Percentiles rank a stretch among this genome's conserved stretches.
Evolutionary conservation across 2,113 vertebrate genomes (phyloP).

Genomic region (Muscicapa adusta): DNA sequence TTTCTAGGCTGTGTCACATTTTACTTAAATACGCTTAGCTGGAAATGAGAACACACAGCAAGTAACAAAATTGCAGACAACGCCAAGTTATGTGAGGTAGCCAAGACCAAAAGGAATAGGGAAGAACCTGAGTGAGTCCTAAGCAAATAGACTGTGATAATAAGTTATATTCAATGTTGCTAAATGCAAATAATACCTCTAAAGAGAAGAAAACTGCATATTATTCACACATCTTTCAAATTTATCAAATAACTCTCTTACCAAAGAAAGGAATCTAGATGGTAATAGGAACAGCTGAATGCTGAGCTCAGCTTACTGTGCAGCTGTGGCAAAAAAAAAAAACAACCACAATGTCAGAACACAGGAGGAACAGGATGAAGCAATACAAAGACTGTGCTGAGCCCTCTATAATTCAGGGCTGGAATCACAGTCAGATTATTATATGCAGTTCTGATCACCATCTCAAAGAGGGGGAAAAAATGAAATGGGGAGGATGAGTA

Average conservation of each 20-base stretch:
- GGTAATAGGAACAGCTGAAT: slow-evolving; percentile 42
- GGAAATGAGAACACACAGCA: not conserved
- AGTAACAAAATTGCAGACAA: not conserved
- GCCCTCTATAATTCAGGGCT: not conserved
- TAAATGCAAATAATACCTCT: slow-evolving; percentile 31
- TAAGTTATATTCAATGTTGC: not conserved
- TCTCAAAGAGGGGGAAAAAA: not conserved
- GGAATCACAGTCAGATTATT: not conserved
- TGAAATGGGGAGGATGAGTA: not conserved
- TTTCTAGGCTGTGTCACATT: not conserved
- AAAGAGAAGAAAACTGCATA: not conserved
- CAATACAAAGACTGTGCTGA: slow-evolving; percentile 12
- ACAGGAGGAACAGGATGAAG: slow-evolving; percentile 14
- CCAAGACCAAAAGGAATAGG: not conserved
- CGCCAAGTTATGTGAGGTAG: not conserved
- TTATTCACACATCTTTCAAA: slow-evolving; percentile 31
- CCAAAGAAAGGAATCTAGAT: not conserved
- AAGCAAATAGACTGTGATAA: not conserved
- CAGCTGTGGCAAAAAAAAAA: slow-evolving; percentile 23
- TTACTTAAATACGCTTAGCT: not conserved
- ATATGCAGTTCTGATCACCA: not conserved
- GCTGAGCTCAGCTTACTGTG: slow-evolving; percentile 53
- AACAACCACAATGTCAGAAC: not conserved
- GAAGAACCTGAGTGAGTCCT: not conserved
- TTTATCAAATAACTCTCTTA: slow-evolving; percentile 5